Conservation (phyloP, 2,113 vertebrate genomes). For the Epinephelus moara region DNA sequence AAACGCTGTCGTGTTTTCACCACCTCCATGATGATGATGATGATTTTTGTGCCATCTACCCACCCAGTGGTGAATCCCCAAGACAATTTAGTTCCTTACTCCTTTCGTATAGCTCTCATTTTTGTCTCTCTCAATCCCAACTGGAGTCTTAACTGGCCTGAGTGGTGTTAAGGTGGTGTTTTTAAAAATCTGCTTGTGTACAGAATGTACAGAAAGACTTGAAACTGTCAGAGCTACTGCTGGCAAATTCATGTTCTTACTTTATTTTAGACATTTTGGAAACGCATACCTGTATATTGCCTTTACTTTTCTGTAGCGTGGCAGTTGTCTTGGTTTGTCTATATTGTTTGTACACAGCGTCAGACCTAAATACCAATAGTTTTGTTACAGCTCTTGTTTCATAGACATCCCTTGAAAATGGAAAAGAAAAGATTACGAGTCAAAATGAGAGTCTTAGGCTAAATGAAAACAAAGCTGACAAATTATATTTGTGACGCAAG, state of each 20-base stretch:
- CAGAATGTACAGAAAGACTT: background rate
- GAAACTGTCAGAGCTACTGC: background rate
- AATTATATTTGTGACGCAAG: too few species aligned
- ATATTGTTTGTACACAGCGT: background rate
- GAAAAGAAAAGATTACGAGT: too few species aligned
- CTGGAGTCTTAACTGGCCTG: background rate
- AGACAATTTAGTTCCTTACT: background rate
- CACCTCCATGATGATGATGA: background rate
- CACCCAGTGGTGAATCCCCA: background rate
- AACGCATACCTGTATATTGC: background rate
- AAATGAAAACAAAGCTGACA: too few species aligned
- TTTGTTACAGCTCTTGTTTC: too few species aligned
- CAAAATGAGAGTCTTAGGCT: too few species aligned
- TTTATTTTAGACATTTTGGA: background rate
- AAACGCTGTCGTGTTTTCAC: background rate
- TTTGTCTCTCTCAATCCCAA: background rate
- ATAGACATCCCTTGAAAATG: too few species aligned
- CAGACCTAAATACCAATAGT: background rate
- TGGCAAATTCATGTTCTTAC: background rate
- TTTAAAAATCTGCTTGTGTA: too few species aligned
- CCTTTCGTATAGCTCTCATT: background rate
- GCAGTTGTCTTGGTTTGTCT: background rate
- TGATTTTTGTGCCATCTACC: background rate
- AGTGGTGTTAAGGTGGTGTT: background rate
- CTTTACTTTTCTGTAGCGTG: background rate